These are phyloP conservation scores for Leucoraja erinaceus DNA, from an alignment of 2,113 vertebrate species.

Conservation along the genomic window DNA sequence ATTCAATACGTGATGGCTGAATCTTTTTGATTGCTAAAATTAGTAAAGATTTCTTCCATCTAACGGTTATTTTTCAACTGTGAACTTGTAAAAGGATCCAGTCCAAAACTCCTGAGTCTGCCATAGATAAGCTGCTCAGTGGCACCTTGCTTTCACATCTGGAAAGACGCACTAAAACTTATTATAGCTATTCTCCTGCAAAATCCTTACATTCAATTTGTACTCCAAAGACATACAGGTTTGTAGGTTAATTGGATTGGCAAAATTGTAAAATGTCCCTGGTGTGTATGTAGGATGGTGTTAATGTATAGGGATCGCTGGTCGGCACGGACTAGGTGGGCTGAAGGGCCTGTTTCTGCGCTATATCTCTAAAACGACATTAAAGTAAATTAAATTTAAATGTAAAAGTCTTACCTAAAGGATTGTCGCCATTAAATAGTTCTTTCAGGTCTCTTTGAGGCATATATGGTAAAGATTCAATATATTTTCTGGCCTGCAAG, in stretches of 20 bases:
- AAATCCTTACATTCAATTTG: neutral
- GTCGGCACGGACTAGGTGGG: too few species aligned
- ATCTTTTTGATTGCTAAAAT: neutral
- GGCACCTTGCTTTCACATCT: neutral
- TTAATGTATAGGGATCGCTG: too few species aligned
- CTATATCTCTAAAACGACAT: too few species aligned
- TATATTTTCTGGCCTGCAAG: conserved; percentile 87
- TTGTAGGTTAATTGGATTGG: too few species aligned
- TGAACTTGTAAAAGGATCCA: neutral
- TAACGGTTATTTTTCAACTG: neutral
- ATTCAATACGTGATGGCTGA: neutral
- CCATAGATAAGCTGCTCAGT: neutral
- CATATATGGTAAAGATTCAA: conserved; percentile 93
- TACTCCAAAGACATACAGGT: too few species aligned
- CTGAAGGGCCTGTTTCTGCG: too few species aligned
- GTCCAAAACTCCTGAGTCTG: neutral
- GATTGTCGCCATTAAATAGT: conserved; percentile 86
- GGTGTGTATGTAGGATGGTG: too few species aligned
- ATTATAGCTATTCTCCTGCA: neutral
- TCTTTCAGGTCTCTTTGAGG: conserved; percentile 89
- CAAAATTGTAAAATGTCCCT: too few species aligned
- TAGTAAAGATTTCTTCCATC: neutral
- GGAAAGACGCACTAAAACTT: neutral
- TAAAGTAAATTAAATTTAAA: neutral
- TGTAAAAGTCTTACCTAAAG: conserved; percentile 68